Evolutionary conservation across 23 tunicate genomes (phyloP).

Genomic region (Ciona savignyi): DNA sequence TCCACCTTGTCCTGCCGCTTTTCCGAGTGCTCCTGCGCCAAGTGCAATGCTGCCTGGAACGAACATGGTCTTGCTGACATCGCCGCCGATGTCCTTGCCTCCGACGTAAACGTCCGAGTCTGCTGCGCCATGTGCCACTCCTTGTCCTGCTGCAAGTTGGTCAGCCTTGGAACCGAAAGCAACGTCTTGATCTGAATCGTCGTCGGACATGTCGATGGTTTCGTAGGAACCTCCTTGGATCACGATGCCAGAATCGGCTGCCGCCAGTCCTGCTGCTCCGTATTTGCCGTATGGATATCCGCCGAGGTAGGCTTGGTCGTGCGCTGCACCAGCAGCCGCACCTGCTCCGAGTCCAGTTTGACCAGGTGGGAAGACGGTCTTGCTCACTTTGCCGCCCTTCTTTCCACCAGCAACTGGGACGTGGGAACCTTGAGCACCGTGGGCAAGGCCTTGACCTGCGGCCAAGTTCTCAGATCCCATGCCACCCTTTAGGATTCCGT

Average conservation of each 20-base stretch:
- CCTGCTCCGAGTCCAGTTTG: constrained; percentile 7
- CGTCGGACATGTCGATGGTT: background rate
- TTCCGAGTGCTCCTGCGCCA: constrained; percentile 12
- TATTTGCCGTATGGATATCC: background rate
- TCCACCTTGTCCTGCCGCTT: background rate
- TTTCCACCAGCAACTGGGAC: constrained; percentile 28
- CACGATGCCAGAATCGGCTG: constrained; percentile 3
- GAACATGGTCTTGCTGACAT: constrained; percentile 9
- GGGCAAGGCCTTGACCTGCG: constrained; percentile 9
- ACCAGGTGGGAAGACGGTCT: constrained; percentile 18
- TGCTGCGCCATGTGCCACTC: constrained; percentile 1
- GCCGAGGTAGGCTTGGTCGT: background rate
- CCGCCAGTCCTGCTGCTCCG: background rate
- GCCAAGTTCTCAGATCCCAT: constrained; percentile 13
- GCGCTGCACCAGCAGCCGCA: constrained; percentile 6
- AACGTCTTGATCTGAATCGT: background rate
- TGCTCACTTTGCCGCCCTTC: constrained; percentile 24
- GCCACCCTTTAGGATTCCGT: constrained; percentile 14
- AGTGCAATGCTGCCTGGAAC: background rate
- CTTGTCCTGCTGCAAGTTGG: constrained; percentile 10
- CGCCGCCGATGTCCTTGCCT: constrained; percentile 16
- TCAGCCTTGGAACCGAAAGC: constrained; percentile 6
- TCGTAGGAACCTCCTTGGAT: background rate
- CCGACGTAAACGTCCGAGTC: constrained; percentile 12
- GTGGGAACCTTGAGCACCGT: constrained; percentile 18